Percentiles rank a stretch among this genome's conserved stretches.
phyloP scores from a whole-genome alignment of 2,113 vertebrate genomes.

The Charina bottae region DNA sequence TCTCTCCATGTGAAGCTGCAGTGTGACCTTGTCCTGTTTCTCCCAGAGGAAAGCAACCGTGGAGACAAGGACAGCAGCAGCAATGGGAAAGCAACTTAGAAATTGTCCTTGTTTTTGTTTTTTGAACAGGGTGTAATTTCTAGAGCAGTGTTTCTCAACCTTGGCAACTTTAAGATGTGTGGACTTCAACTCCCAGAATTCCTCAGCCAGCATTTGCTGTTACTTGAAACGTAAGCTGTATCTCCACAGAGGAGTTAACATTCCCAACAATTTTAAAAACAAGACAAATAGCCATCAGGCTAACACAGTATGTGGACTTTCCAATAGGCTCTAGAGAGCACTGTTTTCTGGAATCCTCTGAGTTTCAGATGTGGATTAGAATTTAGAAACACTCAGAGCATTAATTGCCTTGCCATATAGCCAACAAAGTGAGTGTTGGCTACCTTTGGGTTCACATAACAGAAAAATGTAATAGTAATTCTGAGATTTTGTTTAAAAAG shows the following conservation, averaged over 20 bases:
- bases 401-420: neutral
- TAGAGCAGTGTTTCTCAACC: neutral
- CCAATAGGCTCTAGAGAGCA: neutral
- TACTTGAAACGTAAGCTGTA: slow-evolving; percentile 14
- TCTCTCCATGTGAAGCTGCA: neutral
- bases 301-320: neutral
- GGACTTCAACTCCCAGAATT: no score
- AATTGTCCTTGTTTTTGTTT: neutral
- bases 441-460: neutral
- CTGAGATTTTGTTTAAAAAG: neutral
- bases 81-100: slow-evolving; percentile 6
- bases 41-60: neutral
- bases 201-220: neutral
- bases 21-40: neutral
- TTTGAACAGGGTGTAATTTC: slow-evolving; percentile 4
- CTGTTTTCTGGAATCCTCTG: neutral
- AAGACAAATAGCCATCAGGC: slow-evolving; percentile 13
- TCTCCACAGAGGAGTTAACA: neutral
- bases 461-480: neutral
- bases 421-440: no score
- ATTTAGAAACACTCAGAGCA: neutral
- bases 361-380: neutral
- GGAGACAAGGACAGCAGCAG: neutral
- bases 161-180: no score
- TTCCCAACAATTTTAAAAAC: neutral